Base-by-base conservation (phyloP, 2,888 invertebrate genomes). In the Eulithis prunata region DNA sequence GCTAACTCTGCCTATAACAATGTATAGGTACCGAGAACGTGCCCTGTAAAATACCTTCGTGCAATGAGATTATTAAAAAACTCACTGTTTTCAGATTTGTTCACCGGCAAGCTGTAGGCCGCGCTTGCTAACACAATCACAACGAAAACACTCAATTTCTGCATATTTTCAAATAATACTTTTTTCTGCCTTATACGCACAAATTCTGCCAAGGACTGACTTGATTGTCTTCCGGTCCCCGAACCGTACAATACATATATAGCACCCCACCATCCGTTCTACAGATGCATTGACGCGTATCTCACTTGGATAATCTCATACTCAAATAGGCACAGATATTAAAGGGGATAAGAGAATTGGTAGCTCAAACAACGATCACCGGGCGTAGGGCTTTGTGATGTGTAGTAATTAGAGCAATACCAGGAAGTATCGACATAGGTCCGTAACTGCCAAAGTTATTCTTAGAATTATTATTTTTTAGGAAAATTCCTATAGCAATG, bases 51-150 rank as follows among this genome's bases (percentile, higher is more conserved):
- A 38, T 7, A 7, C 5, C 8, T 38, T 38, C 38, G 38, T 38
- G 38, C 1, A 47, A 47, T 47, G 10, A 21, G 4, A 21, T 10
- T 10, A 49, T 4, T 21, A 49, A 49, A 3, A 14, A 36, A 60
- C 76, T 72, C 66, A 86, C 86, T 81, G 66, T 63, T 75, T 45
- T 68, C 71, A 53, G 70, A 62, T 10, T 74, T 62, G 52, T 80
- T 80, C 66, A 86, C 57, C 3, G 89, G 87, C 43, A 79, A 76
- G 56, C 84, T 73, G 47, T 66, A 67, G 41, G 79, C 84, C 0
- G 64, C 73, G 69, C 78, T 74, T 3, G 78, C 59, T 47, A 79
- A 58, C 28, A 77, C 66, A 8, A 82, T 61, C n/a, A 87, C 38
- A 11, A 86, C 12, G 12, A 64, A 7, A 83, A 6, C n/a, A 72